Base-by-base conservation (phyloP, 2,888 invertebrate species). In the Leucophenga montana region DNA sequence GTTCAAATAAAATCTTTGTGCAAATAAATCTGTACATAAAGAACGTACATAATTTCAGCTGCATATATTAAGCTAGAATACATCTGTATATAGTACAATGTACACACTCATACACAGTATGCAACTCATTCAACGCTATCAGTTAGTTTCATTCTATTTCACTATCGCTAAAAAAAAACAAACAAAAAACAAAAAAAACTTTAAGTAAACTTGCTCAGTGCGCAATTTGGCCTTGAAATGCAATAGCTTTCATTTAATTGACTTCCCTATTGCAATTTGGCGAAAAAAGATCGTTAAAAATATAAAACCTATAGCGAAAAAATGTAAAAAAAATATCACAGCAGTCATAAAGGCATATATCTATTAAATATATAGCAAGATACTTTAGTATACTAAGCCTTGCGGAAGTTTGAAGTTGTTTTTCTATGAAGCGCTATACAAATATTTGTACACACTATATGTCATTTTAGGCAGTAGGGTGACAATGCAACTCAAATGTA, bases 211-310 rank as follows among this genome's bases (percentile, higher is more conserved):
- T 27, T 27, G 27, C 39, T 39, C 11, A 39, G 39, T 39, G 39
- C 39, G 50, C 50, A 50, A 48, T 64, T 46, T 64, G 22, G 62
- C 62, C 62, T 64, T 64, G 62, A 64, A 48, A 46, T 48, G 50
- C n/a, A 64, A 64, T 61, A 39, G 61, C 9, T 54, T 68, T 65
- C 39, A 66, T 70, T 59, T 56, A 66, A 75, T 74, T 75, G 80
- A 64, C 79, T 80, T 80, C 73, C 80, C 80, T 78, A 78, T 81
- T 79, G 83, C 81, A 77, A 79, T 77, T 81, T 79, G 83, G 82
- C 16, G 18, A 50, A 50, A 50, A 50, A 50, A 50, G 39, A 39
- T 39, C 39, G 39, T 16, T 18, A 50, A 50, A 50, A 50, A 50
- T 4, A 50, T 16, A 50, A 1, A 50, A 39, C 1, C 1, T 11